A percentile compares a stretch with the other conserved stretches of the same genome.
Evolutionary conservation across 2,113 vertebrate genomes (phyloP).

Genomic region (Origma solitaria): DNA sequence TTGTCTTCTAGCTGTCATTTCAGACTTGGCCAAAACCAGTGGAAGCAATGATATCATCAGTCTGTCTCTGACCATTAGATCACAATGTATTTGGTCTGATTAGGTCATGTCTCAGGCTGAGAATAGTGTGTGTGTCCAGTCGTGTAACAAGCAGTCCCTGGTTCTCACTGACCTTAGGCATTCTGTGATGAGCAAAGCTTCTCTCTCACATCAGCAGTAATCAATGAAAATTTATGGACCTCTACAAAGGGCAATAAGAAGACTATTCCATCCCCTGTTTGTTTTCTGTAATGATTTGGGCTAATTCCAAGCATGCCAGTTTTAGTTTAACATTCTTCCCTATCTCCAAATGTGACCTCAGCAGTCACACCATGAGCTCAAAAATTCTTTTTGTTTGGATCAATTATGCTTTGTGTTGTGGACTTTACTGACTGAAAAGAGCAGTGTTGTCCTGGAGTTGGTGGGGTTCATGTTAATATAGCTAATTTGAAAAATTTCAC

Average conservation of each 20-base stretch:
- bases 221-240: neutral
- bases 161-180: neutral
- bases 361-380: neutral
- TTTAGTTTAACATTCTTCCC: neutral
- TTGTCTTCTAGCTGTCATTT: neutral
- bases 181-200: neutral
- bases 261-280: neutral
- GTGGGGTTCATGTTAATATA: neutral
- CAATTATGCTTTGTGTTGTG: neutral
- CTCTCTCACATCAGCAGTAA: neutral
- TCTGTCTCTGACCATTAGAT: constrained; percentile 15
- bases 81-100: neutral
- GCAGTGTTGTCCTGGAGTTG: neutral
- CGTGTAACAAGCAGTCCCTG: neutral
- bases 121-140: neutral
- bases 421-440: neutral
- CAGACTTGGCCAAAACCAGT: neutral
- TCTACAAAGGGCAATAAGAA: neutral
- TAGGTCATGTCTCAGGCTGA: constrained; percentile 40
- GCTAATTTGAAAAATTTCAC: neutral
- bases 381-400: neutral
- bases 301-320: neutral
- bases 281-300: neutral
- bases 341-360: neutral
- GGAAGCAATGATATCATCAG: constrained; percentile 8